Percentiles rank a stretch among this genome's conserved stretches.
Conservation (phyloP, 92 coral and sea anemone species). For the Meandrina meandrites region DNA sequence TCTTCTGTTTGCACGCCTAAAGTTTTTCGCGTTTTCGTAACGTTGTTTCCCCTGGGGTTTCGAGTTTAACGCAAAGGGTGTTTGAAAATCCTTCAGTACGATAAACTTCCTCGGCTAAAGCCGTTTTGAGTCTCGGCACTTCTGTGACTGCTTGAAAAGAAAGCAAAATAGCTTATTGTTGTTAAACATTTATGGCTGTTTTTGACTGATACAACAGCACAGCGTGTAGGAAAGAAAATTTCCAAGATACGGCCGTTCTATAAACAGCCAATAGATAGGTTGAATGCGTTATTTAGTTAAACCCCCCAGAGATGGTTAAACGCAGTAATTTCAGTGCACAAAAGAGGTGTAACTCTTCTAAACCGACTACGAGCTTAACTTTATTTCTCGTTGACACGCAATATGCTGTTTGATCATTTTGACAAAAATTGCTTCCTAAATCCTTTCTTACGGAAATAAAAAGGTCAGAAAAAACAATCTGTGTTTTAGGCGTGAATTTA, state of each 20-base stretch:
- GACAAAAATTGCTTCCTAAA: not conserved
- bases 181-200: constrained; percentile 40
- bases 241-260: constrained; percentile 32
- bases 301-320: constrained; percentile 34
- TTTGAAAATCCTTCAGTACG: not conserved
- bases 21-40: not conserved
- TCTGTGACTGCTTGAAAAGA: constrained; percentile 36
- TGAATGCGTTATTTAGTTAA: constrained; percentile 17
- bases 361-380: not conserved
- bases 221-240: constrained; percentile 5
- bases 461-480: not conserved
- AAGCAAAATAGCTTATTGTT: constrained; percentile 28
- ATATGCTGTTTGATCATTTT: not conserved
- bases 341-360: not conserved
- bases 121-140: constrained; percentile 34
- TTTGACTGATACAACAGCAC: constrained; percentile 31
- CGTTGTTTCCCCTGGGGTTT: not conserved
- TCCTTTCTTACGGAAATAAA: not conserved
- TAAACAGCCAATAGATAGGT: constrained; percentile 33
- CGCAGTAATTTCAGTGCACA: constrained; percentile 3
- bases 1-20: not conserved
- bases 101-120: not conserved
- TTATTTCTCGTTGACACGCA: not conserved
- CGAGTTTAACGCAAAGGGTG: constrained; percentile 3
- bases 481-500: not conserved